Percentiles rank a stretch among this genome's conserved stretches.
Conservation (phyloP, 1,140 invertebrate genomes). For the Pararge aegeria region DNA sequence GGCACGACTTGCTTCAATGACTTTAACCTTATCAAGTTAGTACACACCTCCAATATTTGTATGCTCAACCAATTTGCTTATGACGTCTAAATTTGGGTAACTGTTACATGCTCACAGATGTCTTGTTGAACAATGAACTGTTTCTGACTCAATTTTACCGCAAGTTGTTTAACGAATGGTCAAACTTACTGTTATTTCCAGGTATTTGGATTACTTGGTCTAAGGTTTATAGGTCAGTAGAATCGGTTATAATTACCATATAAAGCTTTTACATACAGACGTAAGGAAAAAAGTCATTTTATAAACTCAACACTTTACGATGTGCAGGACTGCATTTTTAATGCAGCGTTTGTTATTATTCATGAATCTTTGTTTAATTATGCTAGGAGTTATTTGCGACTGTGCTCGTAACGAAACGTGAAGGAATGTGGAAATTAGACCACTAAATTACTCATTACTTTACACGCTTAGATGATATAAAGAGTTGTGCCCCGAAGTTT, state of each 20-base stretch:
- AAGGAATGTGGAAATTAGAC: too few species aligned
- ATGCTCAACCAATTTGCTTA: conserved; percentile 57
- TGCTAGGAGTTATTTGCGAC: too few species aligned
- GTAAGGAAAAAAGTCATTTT: neutral
- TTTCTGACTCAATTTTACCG: conserved; percentile 68
- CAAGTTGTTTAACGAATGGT: conserved; percentile 38
- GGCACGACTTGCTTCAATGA: conserved; percentile 45
- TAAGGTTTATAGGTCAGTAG: conserved; percentile 46
- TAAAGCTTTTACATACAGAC: conserved; percentile 7
- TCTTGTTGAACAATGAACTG: conserved; percentile 57
- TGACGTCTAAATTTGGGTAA: conserved; percentile 68
- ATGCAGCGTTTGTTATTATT: conserved; percentile 17
- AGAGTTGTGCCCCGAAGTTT: too few species aligned
- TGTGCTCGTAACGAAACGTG: too few species aligned
- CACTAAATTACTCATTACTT: too few species aligned
- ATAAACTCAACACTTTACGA: conserved; percentile 21
- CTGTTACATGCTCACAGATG: conserved; percentile 53
- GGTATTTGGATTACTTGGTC: conserved; percentile 42
- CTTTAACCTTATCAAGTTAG: conserved; percentile 56
- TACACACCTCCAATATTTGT: conserved; percentile 48
- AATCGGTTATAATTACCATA: conserved; percentile 29
- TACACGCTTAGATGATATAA: too few species aligned
- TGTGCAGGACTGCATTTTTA: conserved; percentile 9
- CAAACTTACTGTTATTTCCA: conserved; percentile 47
- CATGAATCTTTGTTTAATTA: conserved; percentile 9